These are phyloP conservation scores for Melierax canorus DNA, from an alignment of 2,113 vertebrate genomes.

Conservation along the genomic window DNA sequence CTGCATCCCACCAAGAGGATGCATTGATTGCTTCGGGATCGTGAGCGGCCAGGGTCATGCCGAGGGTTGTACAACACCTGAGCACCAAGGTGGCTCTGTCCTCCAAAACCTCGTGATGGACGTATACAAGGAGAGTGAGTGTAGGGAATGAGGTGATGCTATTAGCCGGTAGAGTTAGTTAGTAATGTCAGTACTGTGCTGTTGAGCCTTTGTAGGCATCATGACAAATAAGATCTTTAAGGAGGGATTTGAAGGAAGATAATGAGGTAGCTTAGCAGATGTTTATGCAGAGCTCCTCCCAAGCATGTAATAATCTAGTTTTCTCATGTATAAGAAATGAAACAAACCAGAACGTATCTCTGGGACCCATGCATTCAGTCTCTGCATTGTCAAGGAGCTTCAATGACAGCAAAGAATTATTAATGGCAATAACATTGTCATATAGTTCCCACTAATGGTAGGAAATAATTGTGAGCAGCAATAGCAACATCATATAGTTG, in stretches of 20 bases:
- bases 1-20: not conserved
- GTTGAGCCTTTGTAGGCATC: not conserved
- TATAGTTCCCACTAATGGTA: not conserved
- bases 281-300: slow-evolving; percentile 54
- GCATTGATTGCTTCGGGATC: accelerated
- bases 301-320: slow-evolving; percentile 12
- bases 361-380: not conserved
- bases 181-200: not conserved
- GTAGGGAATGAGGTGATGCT: not conserved
- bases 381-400: not conserved
- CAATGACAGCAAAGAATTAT: slow-evolving; percentile 37
- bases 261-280: slow-evolving; percentile 50
- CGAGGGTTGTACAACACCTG: not conserved
- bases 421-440: slow-evolving; percentile 20
- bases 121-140: accelerated
- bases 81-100: not conserved
- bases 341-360: not conserved
- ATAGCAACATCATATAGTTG: not conserved
- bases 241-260: slow-evolving; percentile 44
- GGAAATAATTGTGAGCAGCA: slow-evolving; percentile 16
- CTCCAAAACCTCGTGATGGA: not conserved
- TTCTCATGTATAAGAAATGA: slow-evolving; percentile 31
- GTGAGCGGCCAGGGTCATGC: not conserved
- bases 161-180: not conserved
- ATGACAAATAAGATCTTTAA: slow-evolving; percentile 24